phyloP scores from a whole-genome alignment of 2,888 invertebrate genomes.

The Hydroisotoma schaefferi region DNA sequence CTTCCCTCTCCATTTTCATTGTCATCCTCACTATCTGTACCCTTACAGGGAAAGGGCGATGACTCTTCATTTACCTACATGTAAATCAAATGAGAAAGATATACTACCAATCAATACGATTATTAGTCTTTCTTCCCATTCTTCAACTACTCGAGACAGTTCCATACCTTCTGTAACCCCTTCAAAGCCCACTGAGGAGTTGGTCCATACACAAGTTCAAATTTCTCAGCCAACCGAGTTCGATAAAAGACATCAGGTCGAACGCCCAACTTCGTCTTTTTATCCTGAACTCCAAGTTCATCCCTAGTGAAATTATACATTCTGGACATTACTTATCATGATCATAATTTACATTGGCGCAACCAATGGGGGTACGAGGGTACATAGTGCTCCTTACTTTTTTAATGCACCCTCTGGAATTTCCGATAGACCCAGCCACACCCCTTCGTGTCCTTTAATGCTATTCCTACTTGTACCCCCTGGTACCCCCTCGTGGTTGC shows the following conservation, averaged over 20 bases:
- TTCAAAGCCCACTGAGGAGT: conserved; percentile 37
- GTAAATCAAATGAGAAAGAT: no score
- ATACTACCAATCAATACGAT: no score
- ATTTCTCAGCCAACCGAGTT: conserved; percentile 32
- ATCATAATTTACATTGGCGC: neutral
- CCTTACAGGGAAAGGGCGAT: no score
- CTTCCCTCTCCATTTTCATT: neutral
- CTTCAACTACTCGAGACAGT: no score
- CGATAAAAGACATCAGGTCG: conserved; percentile 25
- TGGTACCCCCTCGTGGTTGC: no score
- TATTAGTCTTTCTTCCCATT: no score
- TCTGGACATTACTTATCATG: neutral
- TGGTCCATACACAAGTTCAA: conserved; percentile 34
- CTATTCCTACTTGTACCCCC: no score
- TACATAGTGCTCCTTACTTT: neutral
- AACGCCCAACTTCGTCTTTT: conserved; percentile 23
- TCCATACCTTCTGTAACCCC: neutral
- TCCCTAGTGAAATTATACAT: conserved; percentile 19
- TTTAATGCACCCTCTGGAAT: no score
- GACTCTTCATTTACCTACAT: no score
- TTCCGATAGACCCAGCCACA: neutral
- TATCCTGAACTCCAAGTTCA: conserved; percentile 26
- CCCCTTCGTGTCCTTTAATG: no score
- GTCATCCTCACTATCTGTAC: neutral
- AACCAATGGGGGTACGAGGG: no score